Evolutionary conservation across 2,888 invertebrate species (phyloP), one percentile per base, ranked within the genome.

Genomic region (Crepidodera aurea): DNA sequence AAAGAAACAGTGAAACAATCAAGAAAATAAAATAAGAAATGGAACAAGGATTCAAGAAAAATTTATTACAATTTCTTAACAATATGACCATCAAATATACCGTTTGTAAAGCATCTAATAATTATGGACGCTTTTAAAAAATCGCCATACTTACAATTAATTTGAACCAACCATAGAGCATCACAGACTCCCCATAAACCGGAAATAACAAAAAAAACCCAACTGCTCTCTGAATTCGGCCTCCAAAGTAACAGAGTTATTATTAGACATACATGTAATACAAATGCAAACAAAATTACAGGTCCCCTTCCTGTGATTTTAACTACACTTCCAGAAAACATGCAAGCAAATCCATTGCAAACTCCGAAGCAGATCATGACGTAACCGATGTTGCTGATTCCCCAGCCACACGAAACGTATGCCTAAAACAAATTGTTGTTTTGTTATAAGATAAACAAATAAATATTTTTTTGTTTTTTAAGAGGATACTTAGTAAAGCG

Each of bases 311-410:
- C 96, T 0, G 91, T 88, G 66, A 90, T 80, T 78, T 92, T 93
- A 56, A 91, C 90, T 19, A 94, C 76, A 0, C 88, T 87, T 0
- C 96, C 96, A 0, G 91, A 91, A 7, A 90, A 80, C 0, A 93
- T 87, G 0, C 96, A 94, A 0, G 93, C 92, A n/a, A 94, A 78
- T 0, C 95, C 94, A 76, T 95, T 94, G 69, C 90, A 90, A 5
- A 93, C 87, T 0, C 96, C 96, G 78, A 94, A 96, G 77, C 94
- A 93, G 66, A 96, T 94, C 92, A 96, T 93, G 55, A 95, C 94
- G 77, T 91, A 95, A 0, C 97, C 97, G 53, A 97, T 94, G 79
- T 94, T 92, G 69, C 88, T 89, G 68, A 96, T 92, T 1, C 96
- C 93, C 87, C 91, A 92, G 0, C 92, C 91, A 73, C 94, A 94